A percentile compares a stretch with the other conserved stretches of the same genome.
phyloP scores from a whole-genome alignment of 2,888 invertebrate species.

The Slavum lentiscoides region DNA sequence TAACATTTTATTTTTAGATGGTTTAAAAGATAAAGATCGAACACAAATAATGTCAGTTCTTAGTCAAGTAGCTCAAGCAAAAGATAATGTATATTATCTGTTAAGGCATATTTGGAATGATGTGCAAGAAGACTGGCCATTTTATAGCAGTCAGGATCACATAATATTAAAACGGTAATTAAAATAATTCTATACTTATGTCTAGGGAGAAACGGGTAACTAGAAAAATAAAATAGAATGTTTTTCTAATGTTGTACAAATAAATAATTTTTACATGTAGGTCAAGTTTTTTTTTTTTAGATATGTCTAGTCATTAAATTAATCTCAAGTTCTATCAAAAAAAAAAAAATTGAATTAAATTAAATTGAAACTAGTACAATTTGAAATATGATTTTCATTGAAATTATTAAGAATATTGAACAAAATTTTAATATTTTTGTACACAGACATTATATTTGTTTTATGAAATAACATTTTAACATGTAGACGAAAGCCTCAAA shows the following conservation, averaged over 20 bases:
- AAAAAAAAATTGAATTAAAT: too few relatives aligned
- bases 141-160: conserved; percentile 82
- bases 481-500: conserved; percentile 83
- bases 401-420: too few relatives aligned
- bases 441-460: background rate
- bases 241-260: too few relatives aligned
- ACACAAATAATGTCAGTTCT: conserved; percentile 76
- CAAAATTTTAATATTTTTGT: background rate
- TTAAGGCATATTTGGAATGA: conserved; percentile 89
- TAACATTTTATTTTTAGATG: conserved; percentile 69
- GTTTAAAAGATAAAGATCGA: conserved; percentile 81
- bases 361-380: too few relatives aligned
- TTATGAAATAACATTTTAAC: conserved; percentile 41
- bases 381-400: too few relatives aligned
- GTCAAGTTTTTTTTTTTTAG: too few relatives aligned
- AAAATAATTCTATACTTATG: background rate
- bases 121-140: conserved; percentile 92
- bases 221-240: too few relatives aligned
- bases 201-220: background rate
- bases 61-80: conserved; percentile 68
- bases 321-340: too few relatives aligned
- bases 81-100: conserved; percentile 88
- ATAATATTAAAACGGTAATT: conserved; percentile 72
- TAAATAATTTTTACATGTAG: too few relatives aligned
- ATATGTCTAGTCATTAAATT: too few relatives aligned